phyloP scores from a whole-genome alignment of 2,113 vertebrate genomes.

The Hypocryptadius cinnamomeus region DNA sequence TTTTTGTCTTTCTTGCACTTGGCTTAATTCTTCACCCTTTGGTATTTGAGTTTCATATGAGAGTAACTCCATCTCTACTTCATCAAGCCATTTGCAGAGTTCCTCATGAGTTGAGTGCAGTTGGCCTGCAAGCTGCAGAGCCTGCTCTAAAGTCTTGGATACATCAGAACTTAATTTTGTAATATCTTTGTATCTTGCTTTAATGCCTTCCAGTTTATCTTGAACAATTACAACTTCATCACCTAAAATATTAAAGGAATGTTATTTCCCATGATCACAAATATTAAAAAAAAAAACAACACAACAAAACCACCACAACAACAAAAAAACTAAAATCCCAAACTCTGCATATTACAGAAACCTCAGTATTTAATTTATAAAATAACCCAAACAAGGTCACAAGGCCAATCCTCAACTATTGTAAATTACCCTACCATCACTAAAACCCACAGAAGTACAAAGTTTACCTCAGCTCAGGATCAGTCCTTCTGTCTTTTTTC shows the following conservation, averaged over 20 bases:
- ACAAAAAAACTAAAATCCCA: neutral
- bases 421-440: neutral
- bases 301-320: neutral
- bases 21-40: slow-evolving; percentile 75
- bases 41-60: slow-evolving; percentile 73
- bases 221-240: slow-evolving; percentile 96
- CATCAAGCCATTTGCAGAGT: slow-evolving; percentile 83
- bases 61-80: slow-evolving; percentile 76
- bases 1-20: slow-evolving; percentile 83
- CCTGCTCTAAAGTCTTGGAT: slow-evolving; percentile 81
- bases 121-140: slow-evolving; percentile 77
- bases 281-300: neutral
- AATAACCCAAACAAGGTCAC: neutral
- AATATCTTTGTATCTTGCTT: slow-evolving; percentile 89
- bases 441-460: neutral
- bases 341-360: neutral
- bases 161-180: slow-evolving; percentile 80
- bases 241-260: slow-evolving; percentile 72
- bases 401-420: neutral
- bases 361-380: neutral
- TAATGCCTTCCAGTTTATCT: slow-evolving; percentile 94
- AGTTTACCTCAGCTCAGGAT: neutral
- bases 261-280: slow-evolving; percentile 2
- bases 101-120: slow-evolving; percentile 77
- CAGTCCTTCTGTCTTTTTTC: neutral